Base-by-base conservation (phyloP, 2,797 vertebrate species). In the Lepilemur septentrionalis region DNA sequence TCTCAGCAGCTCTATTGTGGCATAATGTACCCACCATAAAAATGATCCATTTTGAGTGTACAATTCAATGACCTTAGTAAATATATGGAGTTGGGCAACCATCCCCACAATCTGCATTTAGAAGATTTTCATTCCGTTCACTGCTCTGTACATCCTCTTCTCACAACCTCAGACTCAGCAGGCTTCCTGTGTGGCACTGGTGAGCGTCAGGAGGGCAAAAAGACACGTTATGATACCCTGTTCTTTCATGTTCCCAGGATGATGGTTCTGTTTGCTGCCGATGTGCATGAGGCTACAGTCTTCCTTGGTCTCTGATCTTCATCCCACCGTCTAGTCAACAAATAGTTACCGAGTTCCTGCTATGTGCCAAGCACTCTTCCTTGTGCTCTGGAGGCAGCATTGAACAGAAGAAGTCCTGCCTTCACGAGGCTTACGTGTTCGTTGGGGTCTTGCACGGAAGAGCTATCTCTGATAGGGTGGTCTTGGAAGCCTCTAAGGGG, bases 1-100 rank as follows among this genome's bases (percentile, higher is more conserved):
- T 61, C n/a, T 87, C 76, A 76, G 22, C 63, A 55, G 20, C 13
- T 52, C 57, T 89, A 81, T 10, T 57, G 86, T 81, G 14, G 52
- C 70, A 28, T 38, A 80, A 83, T 78, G 87, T 43, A 61, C 41
- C 67, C 14, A n/a, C 28, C 69, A 28, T 78, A 81, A 86, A 95
- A 84, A 32, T 48, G 52, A 88, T 18, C 9, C 41, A 55, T 65
- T 63, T 46, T 52, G 55, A 82, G 23, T 48, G 7, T 75, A n/a
- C 2, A 8, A 38, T 67, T 76, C 20, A 48, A 23, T 76, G n/a
- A 59, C 87, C 50, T 84, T 86, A 88, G 11, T 43, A 75, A 70
- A 70, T 50, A 57, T 4, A 7, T 25, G 55, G 20, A 95, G 75
- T 46, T 65, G 23, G 25, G 20, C 35, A 80, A 41, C 15, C 8